Evolutionary conservation across 2,797 vertebrate species (phyloP).

Genomic region (Periparus ater): DNA sequence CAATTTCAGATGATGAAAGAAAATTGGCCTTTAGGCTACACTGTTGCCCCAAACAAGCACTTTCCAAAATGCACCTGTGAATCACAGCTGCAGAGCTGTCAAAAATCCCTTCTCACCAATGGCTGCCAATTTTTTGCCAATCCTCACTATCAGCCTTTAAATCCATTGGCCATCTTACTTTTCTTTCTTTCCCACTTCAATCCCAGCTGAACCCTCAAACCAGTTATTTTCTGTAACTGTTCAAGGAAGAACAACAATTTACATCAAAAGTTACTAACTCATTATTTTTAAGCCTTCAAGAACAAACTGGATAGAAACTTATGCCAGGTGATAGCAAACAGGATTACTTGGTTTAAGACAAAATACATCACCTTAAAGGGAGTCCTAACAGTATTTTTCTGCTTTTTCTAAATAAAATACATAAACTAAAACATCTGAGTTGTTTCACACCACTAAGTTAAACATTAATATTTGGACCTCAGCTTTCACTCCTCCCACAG

Average conservation of each 20-base stretch:
- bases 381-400: not conserved
- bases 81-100: not conserved
- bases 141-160: not conserved
- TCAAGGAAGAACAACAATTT: not conserved
- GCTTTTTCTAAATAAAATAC: not conserved
- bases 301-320: not conserved
- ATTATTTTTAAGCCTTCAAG: not conserved
- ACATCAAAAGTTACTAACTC: not conserved
- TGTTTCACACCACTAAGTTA: not conserved
- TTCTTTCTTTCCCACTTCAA: not conserved
- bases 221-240: not conserved
- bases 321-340: not conserved
- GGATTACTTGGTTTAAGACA: not conserved
- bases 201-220: not conserved
- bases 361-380: not conserved
- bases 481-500: not conserved
- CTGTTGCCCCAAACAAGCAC: not conserved
- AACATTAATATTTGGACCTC: not conserved
- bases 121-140: not conserved
- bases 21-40: not conserved
- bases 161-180: not conserved
- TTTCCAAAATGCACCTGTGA: not conserved
- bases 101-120: not conserved
- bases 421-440: not conserved
- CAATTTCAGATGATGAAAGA: not conserved